phyloP scores from a whole-genome alignment of 2,797 vertebrate species.

The Sylvilagus floridanus region DNA sequence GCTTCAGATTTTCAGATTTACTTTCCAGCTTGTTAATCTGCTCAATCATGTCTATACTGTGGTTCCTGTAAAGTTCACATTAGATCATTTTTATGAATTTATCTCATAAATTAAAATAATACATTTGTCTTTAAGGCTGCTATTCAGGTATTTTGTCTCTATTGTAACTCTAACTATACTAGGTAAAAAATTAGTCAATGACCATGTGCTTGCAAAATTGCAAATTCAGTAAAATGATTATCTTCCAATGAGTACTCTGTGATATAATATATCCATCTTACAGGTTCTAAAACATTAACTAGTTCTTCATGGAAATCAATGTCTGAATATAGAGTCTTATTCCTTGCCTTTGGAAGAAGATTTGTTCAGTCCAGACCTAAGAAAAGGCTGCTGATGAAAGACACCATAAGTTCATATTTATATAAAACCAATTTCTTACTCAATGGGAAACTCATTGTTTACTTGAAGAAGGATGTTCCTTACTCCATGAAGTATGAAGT shows the following conservation, averaged over 20 bases:
- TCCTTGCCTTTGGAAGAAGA: slow-evolving; percentile 6
- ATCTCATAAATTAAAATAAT: background rate
- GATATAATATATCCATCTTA: background rate
- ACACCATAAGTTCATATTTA: background rate
- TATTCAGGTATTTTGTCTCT: background rate
- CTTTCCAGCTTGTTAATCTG: background rate
- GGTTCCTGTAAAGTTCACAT: background rate
- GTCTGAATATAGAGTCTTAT: background rate
- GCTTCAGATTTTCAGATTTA: background rate
- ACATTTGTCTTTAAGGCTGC: background rate
- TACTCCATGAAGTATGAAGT: background rate
- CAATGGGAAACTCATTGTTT: background rate
- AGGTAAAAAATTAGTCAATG: background rate
- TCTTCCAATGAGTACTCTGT: background rate
- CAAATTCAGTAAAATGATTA: background rate
- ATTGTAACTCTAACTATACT: background rate
- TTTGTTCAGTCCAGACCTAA: background rate
- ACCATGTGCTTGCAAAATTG: background rate
- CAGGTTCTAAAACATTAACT: background rate
- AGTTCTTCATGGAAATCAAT: background rate
- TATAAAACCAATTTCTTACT: background rate
- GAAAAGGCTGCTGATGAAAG: background rate
- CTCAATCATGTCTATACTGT: background rate
- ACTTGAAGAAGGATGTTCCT: background rate
- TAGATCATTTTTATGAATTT: background rate